phyloP scores from a whole-genome alignment of 2,797 vertebrate genomes.

The Neosalanx taihuensis region DNA sequence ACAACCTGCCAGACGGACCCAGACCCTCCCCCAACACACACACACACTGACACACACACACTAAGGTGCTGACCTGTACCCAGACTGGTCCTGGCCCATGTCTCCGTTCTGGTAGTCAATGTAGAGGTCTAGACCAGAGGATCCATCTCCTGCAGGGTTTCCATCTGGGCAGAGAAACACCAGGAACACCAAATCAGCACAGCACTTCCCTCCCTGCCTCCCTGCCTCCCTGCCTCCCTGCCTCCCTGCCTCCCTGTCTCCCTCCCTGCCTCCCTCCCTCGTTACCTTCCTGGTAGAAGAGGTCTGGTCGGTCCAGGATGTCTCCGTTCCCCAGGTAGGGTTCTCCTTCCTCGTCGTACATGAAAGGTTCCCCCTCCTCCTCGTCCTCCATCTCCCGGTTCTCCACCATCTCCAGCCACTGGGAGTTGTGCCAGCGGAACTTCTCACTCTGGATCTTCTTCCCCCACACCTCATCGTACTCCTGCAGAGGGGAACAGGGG shows the following conservation, averaged over 20 bases:
- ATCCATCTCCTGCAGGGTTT: slow-evolving; percentile 77
- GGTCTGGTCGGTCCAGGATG: slow-evolving; percentile 83
- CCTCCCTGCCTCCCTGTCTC: neutral
- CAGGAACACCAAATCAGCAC: neutral
- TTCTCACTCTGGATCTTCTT: slow-evolving; percentile 89
- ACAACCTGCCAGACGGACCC: neutral
- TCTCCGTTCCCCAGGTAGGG: slow-evolving; percentile 81
- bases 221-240: neutral
- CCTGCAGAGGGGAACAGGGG: slow-evolving; percentile 61
- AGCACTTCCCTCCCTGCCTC: neutral
- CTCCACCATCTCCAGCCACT: slow-evolving; percentile 95
- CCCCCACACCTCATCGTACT: slow-evolving; percentile 88
- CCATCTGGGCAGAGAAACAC: slow-evolving; percentile 70
- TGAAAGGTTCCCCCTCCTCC: slow-evolving; percentile 71
- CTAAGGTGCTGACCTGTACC: neutral
- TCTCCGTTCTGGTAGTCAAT: slow-evolving; percentile 84
- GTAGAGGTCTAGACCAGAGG: slow-evolving; percentile 83
- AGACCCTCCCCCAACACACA: neutral
- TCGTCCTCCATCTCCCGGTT: slow-evolving; percentile 87
- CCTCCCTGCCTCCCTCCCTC: no score
- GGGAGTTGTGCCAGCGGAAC: slow-evolving; percentile 91
- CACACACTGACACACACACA: neutral
- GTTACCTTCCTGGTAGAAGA: slow-evolving; percentile 84
- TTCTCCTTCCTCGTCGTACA: slow-evolving; percentile 83
- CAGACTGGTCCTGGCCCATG: slow-evolving; percentile 56